Evolutionary conservation across 2,888 invertebrate species (phyloP), one percentile per base, ranked within the genome.

Genomic region (Ophion obscuratus): DNA sequence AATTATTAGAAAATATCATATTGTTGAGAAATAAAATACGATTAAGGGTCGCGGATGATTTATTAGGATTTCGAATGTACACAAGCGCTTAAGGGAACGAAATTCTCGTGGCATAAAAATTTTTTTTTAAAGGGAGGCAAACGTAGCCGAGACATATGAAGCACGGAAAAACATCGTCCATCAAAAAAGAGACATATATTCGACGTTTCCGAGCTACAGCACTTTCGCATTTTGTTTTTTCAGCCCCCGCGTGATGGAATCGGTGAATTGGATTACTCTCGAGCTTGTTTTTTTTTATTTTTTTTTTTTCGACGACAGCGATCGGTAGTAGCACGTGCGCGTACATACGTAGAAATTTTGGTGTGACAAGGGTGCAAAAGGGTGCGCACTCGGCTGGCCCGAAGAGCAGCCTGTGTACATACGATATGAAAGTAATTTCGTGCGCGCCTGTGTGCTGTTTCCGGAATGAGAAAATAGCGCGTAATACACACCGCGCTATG

Each of bases 181-280:
- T 74, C 59, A 61, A 61, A 74, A 74, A 74, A 36, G 20, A 14
- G 5, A 36, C 73, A 61, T n/a, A 61, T 40, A 24, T 64, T 64
- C 6, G 40, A 61, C 40, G 61, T 40, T 61, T 61, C 24, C 61
- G 61, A 40, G 20, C 59, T 61, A 61, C 73, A 36, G 61, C 40
- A 24, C 40, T 74, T 31, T 74, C 61, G 2, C 61, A 74, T 74
- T 74, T 61, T 61, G 61, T 74, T 44, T 61, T 61, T 20, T 53
- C 17, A 70, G 14, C 70, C 0, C 40, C 31, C 40, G 3, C 40
- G 40, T 74, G 86, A 83, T 83, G 85, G 62, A 87, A 83, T 84
- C 75, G 74, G 81, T 66, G 76, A 84, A 88, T 86, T 83, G 85
- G 73, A 81, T 86, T 81, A 61, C 70, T 59, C 73, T 74, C 77